Evolutionary conservation across 2,888 invertebrate genomes (phyloP).

Genomic region (Perizoma affinitatum): DNA sequence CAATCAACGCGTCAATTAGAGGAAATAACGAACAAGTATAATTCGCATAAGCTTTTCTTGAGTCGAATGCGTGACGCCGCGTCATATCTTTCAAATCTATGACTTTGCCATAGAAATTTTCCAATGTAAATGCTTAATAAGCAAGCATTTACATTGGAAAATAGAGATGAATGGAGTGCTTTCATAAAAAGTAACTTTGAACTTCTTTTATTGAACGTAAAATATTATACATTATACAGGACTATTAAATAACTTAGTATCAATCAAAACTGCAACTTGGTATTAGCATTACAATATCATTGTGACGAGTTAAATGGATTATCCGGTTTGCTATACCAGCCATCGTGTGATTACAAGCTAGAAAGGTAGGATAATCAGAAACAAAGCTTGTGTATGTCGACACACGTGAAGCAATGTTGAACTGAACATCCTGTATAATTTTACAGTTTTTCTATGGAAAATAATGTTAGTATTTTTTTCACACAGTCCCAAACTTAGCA

Average conservation of each 20-base stretch:
- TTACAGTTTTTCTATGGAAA: too few species aligned
- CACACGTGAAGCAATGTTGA: background rate
- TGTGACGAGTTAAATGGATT: background rate
- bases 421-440: too few species aligned
- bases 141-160: slow-evolving; percentile 3
- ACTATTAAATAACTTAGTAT: too few species aligned
- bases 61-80: slow-evolving; percentile 36
- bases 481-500: too few species aligned
- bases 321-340: background rate
- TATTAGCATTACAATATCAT: background rate
- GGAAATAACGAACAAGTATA: slow-evolving; percentile 56
- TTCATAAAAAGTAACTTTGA: background rate
- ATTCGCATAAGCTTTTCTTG: slow-evolving; percentile 61
- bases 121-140: too few species aligned
- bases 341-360: background rate
- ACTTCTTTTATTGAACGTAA: background rate
- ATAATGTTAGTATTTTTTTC: too few species aligned
- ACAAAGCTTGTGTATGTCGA: background rate
- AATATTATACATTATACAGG: background rate
- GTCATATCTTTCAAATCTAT: slow-evolving; percentile 17
- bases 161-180: background rate
- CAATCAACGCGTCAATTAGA: slow-evolving; percentile 62
- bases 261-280: too few species aligned
- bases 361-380: background rate
- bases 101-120: slow-evolving; percentile 17